phyloP scores from a whole-genome alignment of 2,797 vertebrate genomes.

The Platyrinchus mystaceus region DNA sequence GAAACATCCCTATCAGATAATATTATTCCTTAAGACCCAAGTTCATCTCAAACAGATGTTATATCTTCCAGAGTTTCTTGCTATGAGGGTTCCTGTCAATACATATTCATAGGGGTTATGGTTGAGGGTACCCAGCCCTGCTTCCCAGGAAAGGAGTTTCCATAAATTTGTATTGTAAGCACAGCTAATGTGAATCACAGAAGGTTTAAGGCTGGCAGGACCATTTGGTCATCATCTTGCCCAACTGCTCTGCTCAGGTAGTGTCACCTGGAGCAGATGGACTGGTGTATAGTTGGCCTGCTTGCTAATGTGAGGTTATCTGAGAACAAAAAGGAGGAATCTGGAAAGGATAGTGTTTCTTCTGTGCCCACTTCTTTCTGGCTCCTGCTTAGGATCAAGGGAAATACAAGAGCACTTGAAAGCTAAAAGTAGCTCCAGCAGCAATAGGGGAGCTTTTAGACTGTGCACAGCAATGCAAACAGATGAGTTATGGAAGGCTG shows the following conservation, averaged over 20 bases:
- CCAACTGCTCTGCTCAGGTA: background rate
- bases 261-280: background rate
- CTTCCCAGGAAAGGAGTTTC: background rate
- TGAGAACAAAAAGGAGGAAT: background rate
- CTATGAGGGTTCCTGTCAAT: background rate
- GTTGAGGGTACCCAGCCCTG: background rate
- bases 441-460: background rate
- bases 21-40: background rate
- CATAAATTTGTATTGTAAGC: background rate
- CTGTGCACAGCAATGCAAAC: rapidly evolving
- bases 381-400: background rate
- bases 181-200: background rate
- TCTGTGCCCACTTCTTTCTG: background rate
- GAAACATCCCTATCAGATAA: background rate
- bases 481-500: background rate
- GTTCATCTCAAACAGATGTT: background rate
- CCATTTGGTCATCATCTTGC: background rate
- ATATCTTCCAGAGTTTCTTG: background rate
- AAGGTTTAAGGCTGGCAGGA: background rate
- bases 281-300: background rate
- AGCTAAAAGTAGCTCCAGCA: background rate
- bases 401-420: background rate
- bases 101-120: background rate
- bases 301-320: background rate
- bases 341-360: background rate